These are phyloP conservation scores for Marronus borbonicus DNA, from an alignment of 2,888 invertebrate species.

Conservation along the genomic window DNA sequence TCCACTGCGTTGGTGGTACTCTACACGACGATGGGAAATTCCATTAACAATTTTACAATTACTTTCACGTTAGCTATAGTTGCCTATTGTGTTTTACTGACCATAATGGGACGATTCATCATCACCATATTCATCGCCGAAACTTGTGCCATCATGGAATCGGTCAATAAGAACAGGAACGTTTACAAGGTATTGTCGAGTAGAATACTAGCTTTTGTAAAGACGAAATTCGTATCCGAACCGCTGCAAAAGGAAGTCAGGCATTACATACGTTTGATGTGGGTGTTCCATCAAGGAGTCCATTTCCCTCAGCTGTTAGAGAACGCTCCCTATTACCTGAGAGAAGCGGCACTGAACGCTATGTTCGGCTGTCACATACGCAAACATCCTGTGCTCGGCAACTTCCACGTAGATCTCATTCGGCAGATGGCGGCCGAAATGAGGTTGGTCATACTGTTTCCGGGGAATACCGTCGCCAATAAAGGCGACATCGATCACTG, in stretches of 20 bases:
- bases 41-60: constrained; percentile 38
- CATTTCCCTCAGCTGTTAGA: constrained; percentile 54
- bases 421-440: constrained; percentile 56
- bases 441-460: constrained; percentile 53
- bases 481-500: constrained; percentile 54
- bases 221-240: constrained; percentile 25
- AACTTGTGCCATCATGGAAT: constrained; percentile 49
- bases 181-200: constrained; percentile 22
- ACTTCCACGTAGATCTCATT: constrained; percentile 55
- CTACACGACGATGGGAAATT: constrained; percentile 43
- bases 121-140: constrained; percentile 47
- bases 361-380: constrained; percentile 56
- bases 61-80: constrained; percentile 39
- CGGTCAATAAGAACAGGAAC: constrained; percentile 43
- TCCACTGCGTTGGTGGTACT: constrained; percentile 35
- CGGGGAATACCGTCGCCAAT: constrained; percentile 56
- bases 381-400: constrained; percentile 50
- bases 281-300: constrained; percentile 51
- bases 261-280: constrained; percentile 52
- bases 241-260: constrained; percentile 34
- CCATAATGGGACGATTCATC: constrained; percentile 49
- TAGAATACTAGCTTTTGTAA: constrained; percentile 47
- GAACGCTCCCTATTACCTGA: constrained; percentile 55
- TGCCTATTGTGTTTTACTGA: constrained; percentile 29
- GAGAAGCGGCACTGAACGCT: constrained; percentile 55